Base-by-base conservation (phyloP, 1,140 invertebrate species). In the Aphaenogaster rudis region DNA sequence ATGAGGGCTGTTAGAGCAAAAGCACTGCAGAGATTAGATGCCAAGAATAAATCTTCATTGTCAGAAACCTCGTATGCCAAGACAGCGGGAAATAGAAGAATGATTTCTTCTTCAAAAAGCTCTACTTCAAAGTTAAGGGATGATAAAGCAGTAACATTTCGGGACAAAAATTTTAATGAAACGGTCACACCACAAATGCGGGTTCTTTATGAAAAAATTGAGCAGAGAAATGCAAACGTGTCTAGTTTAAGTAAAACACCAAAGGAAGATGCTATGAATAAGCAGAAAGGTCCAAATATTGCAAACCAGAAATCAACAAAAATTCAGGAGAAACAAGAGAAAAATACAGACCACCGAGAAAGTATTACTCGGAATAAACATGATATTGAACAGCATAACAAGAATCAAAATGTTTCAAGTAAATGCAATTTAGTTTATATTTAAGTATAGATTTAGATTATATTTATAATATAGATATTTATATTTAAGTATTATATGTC, bases 1-100 rank as follows among this genome's bases (percentile, higher is more conserved):
- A 93, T 93, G 91, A 84, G 61, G 67, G 61, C 42, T 8, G 36
- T 93, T 57, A 67, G 88, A 71, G 78, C 91, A 39, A 92, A 91
- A 64, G 86, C 92, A 2, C 45, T 76, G 7, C 72, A 88, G 6
- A 92, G 82, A 52, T 13, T 48, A 69, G 7, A 0, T 7, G 1
- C 21, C 33, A 48, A n/a, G 42, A 21, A 57, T 57, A 59, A 59
- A 33, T 36, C 64, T 80, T 45, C 15, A n/a, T 42, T 15, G 2
- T 33, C 21, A 63, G 6, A 78, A 28, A 17, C n/a, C 7, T 39
- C 1, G 5, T 15, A 17, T 28, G 6, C 15, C n/a, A 66, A 21
- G 13, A 6, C 1, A 21, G 17, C 7, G 0, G 57, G 52, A 67
- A 63, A 66, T 17, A 59, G 8, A 17, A 76, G n/a, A 28, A n/a